These are phyloP conservation scores for Megaceryle torquata DNA, from an alignment of 2,113 vertebrate genomes.

Conservation along the genomic window DNA sequence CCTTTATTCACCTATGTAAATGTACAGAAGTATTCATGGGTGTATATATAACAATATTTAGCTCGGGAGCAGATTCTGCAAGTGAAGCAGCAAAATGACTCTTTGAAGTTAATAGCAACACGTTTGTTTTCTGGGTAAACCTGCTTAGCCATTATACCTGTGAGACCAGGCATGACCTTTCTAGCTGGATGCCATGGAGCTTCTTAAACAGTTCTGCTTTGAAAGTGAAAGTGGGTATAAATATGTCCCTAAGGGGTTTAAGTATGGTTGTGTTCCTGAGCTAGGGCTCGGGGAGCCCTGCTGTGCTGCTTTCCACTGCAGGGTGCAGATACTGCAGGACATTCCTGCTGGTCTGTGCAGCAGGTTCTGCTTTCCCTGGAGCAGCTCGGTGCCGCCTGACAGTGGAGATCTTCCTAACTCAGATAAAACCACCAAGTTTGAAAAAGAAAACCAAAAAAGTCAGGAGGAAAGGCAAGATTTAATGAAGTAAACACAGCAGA, in stretches of 20 bases:
- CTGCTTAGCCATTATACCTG: neutral
- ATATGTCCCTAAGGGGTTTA: neutral
- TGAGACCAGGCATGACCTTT: neutral
- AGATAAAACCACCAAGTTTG: neutral
- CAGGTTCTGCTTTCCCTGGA: neutral
- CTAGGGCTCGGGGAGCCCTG: neutral
- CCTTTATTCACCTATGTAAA: neutral
- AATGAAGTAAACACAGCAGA: neutral
- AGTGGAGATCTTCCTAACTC: neutral
- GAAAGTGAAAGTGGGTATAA: neutral
- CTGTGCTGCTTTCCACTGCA: neutral
- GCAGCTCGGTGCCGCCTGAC: neutral
- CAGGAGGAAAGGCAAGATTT: neutral
- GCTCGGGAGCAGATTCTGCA: neutral
- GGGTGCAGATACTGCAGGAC: rapidly evolving
- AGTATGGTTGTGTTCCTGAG: neutral
- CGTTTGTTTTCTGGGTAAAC: neutral
- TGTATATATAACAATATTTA: neutral
- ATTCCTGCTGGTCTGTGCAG: neutral
- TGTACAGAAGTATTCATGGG: neutral
- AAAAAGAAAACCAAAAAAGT: neutral
- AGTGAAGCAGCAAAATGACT: neutral
- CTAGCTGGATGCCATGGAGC: neutral
- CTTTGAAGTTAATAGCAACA: neutral
- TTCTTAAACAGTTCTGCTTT: neutral